Base-by-base conservation (phyloP, 1,140 invertebrate genomes). In the Vanessa tameamea region DNA sequence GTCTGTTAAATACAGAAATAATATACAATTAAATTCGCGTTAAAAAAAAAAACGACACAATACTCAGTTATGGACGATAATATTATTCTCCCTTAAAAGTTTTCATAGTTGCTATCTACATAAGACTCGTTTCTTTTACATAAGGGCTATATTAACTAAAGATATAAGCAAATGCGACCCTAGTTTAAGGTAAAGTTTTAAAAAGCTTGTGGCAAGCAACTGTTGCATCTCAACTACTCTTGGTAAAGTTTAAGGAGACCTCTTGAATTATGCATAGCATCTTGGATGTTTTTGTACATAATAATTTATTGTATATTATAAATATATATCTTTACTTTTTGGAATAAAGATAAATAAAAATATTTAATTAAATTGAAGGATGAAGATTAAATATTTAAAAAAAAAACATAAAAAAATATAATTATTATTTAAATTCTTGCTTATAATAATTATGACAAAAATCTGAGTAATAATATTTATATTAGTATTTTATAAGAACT, bases 211-310 rank as follows among this genome's bases (percentile, higher is more conserved):
- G 75, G 78, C 65, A 57, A 73, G 64, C 78, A 79, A 79, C 78
- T 79, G 78, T 76, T 79, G 78, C 78, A 73, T 76, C 69, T 69
- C 69, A 79, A 79, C 75, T 76, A 79, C 64, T 67, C 72, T 66
- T 70, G 71, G 71, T 64, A 71, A 76, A 79, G 64, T 79, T 76
- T 73, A 72, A 76, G 75, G 75, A 57, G 74, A 73, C 72, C 75
- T 76, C 50, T 73, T 79, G 78, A 76, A 79, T 79, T 76, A 79
- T 79, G 75, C 78, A 79, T 76, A 69, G 57, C 75, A 53, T 48
- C 63, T 78, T 73, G 69, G 73, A 68, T 55, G 67, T 76, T 79
- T 72, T 76, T 76, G 69, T 75, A 26, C 11, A 26, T 69, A 31
- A 69, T 50, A 47, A 48, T 47, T 61, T 57, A 47, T 31, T 26